phyloP scores from a whole-genome alignment of 2,113 vertebrate species.

The Vimba vimba region DNA sequence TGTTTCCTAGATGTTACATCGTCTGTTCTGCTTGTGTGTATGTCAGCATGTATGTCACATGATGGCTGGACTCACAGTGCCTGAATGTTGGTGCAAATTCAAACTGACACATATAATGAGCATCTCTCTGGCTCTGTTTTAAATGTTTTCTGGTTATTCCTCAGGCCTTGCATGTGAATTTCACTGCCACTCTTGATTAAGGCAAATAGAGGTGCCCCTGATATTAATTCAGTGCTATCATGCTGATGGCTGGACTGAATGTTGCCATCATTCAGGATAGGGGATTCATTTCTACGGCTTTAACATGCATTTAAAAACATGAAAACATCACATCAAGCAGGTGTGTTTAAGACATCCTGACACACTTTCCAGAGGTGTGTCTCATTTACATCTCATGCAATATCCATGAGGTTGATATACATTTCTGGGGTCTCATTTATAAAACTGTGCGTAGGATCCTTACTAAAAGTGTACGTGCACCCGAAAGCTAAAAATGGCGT shows the following conservation, averaged over 20 bases:
- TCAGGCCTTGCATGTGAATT: background rate
- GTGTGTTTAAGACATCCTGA: background rate
- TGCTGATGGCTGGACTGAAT: background rate
- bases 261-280: background rate
- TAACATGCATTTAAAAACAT: background rate
- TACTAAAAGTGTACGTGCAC: too few species aligned
- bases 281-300: background rate
- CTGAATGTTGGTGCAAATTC: background rate
- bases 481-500: too few species aligned
- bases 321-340: background rate
- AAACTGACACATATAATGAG: conserved; percentile 7
- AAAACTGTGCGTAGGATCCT: too few species aligned
- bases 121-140: background rate
- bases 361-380: background rate
- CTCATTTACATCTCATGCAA: background rate
- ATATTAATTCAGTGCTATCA: background rate
- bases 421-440: background rate
- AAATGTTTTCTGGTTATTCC: background rate
- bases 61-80: background rate
- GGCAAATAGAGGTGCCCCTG: background rate
- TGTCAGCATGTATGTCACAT: background rate
- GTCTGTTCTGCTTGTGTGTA: background rate
- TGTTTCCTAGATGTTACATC: background rate
- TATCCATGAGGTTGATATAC: conserved; percentile 1
- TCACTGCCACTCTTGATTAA: conserved; percentile 2